Evolutionary conservation across 2,113 vertebrate genomes (phyloP), one percentile per base, ranked within the genome.

Genomic region (Cardinalis cardinalis): DNA sequence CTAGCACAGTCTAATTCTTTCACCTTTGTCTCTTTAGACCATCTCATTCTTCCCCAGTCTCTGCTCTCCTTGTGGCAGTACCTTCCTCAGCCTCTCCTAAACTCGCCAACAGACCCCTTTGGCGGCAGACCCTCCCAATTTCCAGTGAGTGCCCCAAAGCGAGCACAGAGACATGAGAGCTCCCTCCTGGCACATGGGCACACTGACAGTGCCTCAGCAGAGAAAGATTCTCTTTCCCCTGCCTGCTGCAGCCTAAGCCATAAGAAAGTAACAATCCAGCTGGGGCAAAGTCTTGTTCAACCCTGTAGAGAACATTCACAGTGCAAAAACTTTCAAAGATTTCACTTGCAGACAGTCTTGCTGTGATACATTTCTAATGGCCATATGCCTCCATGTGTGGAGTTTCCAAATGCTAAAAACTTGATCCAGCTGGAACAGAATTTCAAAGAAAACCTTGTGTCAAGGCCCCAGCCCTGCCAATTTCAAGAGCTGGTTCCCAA

Each of bases 381-480:
- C 84, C 89, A 91, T 93, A 90, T 92, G 91, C 49, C 43, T 94
- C 63, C 73, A 18, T 25, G 63, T 46, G 81, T 5, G 8, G 32
- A 77, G 64, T 36, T 91, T 93, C 93, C 89, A 94, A 84, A 82
- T 58, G 78, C 44, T 84, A 72, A 81, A 86, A 71, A 36, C 74
- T 85, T 65, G 55, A 94, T 93, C 91, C 93, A 96, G 81, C 84
- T 95, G 89, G 89, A 92, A 94, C 41, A 79, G 84, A 82, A 65
- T 93, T 91, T 82, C 58, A 53, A 87, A 72, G 77, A 89, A 94
- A 94, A 78, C 8, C 51, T 78, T 72, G 63, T 69, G 38, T 89
- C 38, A 65, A 84, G 74, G 66, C 56, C 63, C 31, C 55, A 91
- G 53, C 63, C 58, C 66, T 94, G 91, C 87, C 93, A 96, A 89